Evolutionary conservation across 2,888 invertebrate species (phyloP).

Genomic region (Drosophila hamatofila): DNA sequence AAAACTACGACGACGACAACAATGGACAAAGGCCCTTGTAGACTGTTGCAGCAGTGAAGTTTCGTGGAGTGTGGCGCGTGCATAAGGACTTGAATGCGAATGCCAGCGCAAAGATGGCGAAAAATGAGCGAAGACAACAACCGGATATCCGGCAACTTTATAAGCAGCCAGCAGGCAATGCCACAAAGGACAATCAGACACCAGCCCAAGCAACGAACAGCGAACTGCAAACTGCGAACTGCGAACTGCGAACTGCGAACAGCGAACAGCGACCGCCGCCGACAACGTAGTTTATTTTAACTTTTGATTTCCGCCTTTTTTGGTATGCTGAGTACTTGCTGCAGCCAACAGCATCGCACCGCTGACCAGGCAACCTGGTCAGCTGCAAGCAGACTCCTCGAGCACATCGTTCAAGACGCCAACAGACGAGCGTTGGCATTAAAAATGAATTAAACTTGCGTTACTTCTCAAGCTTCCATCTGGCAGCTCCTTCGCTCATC

Average conservation of each 20-base stretch:
- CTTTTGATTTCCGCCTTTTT: constrained; percentile 73
- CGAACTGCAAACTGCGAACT: neutral
- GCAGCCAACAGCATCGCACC: neutral
- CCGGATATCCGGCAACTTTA: constrained; percentile 82
- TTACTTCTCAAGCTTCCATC: constrained; percentile 13
- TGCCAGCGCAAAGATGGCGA: constrained; percentile 62
- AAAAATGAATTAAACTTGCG: constrained; percentile 69
- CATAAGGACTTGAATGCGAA: constrained; percentile 45
- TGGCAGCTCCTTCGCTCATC: constrained; percentile 3
- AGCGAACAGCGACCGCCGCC: constrained; percentile 15
- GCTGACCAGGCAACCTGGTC: constrained; percentile 17
- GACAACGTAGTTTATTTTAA: constrained; percentile 74
- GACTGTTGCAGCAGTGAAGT: constrained; percentile 15
- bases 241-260: neutral
- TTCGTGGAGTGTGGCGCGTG: constrained; percentile 37
- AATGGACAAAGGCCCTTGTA: constrained; percentile 39
- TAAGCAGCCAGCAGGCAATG: constrained; percentile 60
- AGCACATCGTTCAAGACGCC: constrained; percentile 30
- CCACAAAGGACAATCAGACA: constrained; percentile 64
- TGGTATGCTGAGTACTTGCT: constrained; percentile 37
- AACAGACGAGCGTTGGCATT: constrained; percentile 47
- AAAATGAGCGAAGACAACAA: constrained; percentile 82
- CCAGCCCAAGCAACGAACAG: constrained; percentile 8
- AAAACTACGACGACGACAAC: constrained; percentile 48
- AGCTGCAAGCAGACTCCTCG: constrained; percentile 50